Percentiles rank a stretch among this genome's conserved stretches.
Evolutionary conservation across 2,797 vertebrate species (phyloP).

Genomic region (Bucorvus abyssinicus): DNA sequence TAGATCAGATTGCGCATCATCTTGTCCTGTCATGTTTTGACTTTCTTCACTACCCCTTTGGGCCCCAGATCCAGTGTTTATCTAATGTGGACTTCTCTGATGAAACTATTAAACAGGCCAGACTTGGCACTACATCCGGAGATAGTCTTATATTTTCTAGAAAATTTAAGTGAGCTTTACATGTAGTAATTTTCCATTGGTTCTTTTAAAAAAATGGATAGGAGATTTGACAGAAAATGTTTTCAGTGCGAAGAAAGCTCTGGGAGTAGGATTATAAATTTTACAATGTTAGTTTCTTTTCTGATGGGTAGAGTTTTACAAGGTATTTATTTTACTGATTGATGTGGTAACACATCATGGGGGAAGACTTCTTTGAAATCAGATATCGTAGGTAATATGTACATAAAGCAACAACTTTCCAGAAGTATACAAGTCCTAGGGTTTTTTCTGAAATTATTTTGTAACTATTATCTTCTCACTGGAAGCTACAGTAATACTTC

Average conservation of each 20-base stretch:
- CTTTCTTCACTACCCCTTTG: not conserved
- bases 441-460: not conserved
- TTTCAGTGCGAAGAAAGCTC: not conserved
- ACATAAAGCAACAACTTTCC: not conserved
- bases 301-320: not conserved
- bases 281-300: not conserved
- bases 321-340: not conserved
- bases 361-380: not conserved
- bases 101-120: not conserved
- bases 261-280: not conserved
- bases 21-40: not conserved
- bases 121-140: not conserved
- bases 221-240: not conserved
- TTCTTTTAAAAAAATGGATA: not conserved
- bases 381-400: not conserved
- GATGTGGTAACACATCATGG: not conserved
- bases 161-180: not conserved
- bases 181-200: not conserved
- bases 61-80: not conserved
- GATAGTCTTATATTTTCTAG: not conserved
- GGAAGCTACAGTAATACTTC: not conserved
- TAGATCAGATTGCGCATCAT: not conserved
- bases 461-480: not conserved
- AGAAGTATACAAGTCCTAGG: not conserved
- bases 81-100: not conserved